Percentiles rank a stretch among this genome's conserved stretches.
These are phyloP conservation scores for Lasaia peninsularis DNA, from an alignment of 1,140 invertebrate species.

Conservation along the genomic window DNA sequence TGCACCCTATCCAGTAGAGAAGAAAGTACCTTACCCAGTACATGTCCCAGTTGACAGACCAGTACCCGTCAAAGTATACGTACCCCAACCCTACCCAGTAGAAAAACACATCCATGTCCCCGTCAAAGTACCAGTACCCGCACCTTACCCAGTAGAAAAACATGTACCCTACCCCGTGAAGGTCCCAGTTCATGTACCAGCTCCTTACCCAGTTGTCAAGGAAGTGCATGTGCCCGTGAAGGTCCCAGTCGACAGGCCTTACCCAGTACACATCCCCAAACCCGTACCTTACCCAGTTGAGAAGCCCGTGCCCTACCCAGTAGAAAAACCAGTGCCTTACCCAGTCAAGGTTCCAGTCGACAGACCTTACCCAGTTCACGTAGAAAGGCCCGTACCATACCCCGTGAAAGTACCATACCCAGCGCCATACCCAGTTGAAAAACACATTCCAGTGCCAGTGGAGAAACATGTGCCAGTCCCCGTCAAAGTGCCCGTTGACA, in stretches of 20 bases:
- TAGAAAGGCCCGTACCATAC: conserved; percentile 77
- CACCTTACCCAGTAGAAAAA: conserved; percentile 80
- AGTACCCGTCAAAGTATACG: conserved; percentile 80
- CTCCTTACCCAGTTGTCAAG: conserved; percentile 82
- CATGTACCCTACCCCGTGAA: conserved; percentile 80
- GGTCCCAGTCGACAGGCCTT: conserved; percentile 85
- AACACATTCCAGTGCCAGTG: conserved; percentile 83
- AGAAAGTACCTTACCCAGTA: conserved; percentile 82
- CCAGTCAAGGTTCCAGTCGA: conserved; percentile 81
- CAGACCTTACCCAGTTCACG: conserved; percentile 78
- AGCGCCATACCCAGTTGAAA: conserved; percentile 80
- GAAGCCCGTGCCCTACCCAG: conserved; percentile 83
- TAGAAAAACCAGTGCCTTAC: conserved; percentile 82
- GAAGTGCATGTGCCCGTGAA: conserved; percentile 82
- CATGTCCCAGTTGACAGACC: conserved; percentile 84
- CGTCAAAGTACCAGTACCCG: conserved; percentile 78
- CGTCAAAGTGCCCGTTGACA: conserved; percentile 79
- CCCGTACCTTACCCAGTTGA: conserved; percentile 80
- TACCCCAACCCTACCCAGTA: conserved; percentile 83
- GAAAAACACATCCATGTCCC: conserved; percentile 75
- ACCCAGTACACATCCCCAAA: conserved; percentile 85
- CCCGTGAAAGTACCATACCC: conserved; percentile 77
- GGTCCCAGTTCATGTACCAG: conserved; percentile 81
- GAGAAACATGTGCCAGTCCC: conserved; percentile 80
- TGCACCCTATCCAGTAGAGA: conserved; percentile 84